Base-by-base conservation (phyloP, 2,113 vertebrate species). In the Gallinago jamesoni region DNA sequence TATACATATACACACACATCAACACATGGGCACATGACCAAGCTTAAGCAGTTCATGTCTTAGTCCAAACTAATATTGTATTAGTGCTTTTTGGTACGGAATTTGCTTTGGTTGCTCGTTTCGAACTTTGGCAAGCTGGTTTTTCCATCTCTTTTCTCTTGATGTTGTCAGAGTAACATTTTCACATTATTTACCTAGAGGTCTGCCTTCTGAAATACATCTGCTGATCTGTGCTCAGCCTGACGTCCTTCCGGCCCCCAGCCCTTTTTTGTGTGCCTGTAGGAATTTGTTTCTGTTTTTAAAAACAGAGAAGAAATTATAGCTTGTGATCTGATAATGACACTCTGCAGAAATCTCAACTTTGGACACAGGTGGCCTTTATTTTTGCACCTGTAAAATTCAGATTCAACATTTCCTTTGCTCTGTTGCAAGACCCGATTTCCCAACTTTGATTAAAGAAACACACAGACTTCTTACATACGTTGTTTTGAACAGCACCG, bases 361-460 rank as follows among this genome's bases (percentile, higher is more conserved):
- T 89, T 70, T 75, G 56, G 47, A 74, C 55, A 60, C 2, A 30
- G 37, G 27, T 9, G 10, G n/a, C 45, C 27, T 81, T 86, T 83
- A 30, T 90, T 89, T 75, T 81, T 35, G n/a, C 28, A 87, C 14
- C 18, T 87, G 39, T 68, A 91, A 91, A 87, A 87, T 17, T 59
- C 60, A 56, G 23, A 64, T 86, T 64, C 48, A 80, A n/a, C 68
- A 27, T 75, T 78, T 87, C 60, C 21, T 39, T 84, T 7, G 1
- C 39, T 80, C 92, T 75, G 22, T 69, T 94, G 21, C 30, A 76
- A 83, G 66, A 23, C 13, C 53, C 37, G 35, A 41, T 89, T 92
- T 86, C 52, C 33, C 19, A 79, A 6, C 18, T 41, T 95, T 52
- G 60, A 78, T 53, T 73, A 39, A 70, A 21, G 52, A 86, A 75